Evolutionary conservation across 2,113 vertebrate species (phyloP).

Genomic region (Zingel zingel): DNA sequence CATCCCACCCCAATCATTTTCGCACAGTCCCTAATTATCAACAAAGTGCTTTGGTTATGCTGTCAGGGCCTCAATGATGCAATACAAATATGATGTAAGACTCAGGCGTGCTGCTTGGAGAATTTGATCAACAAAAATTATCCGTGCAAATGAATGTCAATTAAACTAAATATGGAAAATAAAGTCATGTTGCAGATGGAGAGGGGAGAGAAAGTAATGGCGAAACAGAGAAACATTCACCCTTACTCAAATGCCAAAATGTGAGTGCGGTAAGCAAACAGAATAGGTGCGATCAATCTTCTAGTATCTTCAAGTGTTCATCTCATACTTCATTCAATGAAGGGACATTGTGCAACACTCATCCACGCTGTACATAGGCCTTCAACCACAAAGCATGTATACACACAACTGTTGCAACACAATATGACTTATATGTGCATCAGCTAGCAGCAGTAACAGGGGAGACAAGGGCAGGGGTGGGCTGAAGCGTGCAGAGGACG

Average conservation of each 20-base stretch:
- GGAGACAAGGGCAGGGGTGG: background rate
- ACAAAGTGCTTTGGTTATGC: background rate
- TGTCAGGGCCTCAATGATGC: background rate
- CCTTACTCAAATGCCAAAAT: background rate
- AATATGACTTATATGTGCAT: slow-evolving; percentile 14
- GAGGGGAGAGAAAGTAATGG: too few relatives aligned
- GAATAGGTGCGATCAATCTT: background rate
- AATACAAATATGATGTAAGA: background rate
- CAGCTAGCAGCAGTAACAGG: background rate
- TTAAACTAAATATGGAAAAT: background rate
- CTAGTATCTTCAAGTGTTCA: background rate
- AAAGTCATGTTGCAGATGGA: background rate
- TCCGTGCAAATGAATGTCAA: background rate
- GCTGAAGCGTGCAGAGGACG: background rate
- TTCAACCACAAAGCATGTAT: slow-evolving; percentile 41
- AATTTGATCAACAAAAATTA: background rate
- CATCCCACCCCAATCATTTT: background rate
- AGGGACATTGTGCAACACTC: slow-evolving; percentile 52
- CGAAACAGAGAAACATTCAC: background rate
- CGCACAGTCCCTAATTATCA: too few relatives aligned
- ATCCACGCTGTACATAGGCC: background rate
- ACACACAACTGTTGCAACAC: slow-evolving; percentile 45
- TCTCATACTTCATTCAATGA: slow-evolving; percentile 40
- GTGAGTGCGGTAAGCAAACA: background rate
- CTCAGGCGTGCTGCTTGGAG: background rate